Conservation (phyloP, 1,140 invertebrate species). For the Drosophila setifemur region DNA sequence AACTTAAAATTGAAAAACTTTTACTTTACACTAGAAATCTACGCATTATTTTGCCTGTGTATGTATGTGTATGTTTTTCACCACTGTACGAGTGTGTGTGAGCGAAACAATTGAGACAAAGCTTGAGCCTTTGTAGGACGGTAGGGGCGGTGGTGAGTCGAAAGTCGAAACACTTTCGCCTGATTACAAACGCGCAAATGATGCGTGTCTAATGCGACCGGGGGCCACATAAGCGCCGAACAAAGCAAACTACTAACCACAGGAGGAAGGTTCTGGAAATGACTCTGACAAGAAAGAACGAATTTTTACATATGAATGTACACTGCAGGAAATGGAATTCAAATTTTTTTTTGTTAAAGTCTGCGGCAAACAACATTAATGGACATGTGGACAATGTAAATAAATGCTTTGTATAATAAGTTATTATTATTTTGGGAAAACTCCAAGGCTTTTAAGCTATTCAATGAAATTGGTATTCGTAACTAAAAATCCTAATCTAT, state of each 20-base stretch:
- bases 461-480: too few species aligned
- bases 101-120: constrained; percentile 56
- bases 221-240: constrained; percentile 17
- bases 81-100: neutral
- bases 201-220: constrained; percentile 76
- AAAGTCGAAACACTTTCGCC: constrained; percentile 75
- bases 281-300: constrained; percentile 10
- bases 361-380: neutral
- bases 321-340: neutral
- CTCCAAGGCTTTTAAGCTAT: too few species aligned
- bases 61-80: constrained; percentile 11
- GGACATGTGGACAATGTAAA: too few species aligned
- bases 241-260: constrained; percentile 41
- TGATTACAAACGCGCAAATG: constrained; percentile 80
- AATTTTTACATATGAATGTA: constrained; percentile 41
- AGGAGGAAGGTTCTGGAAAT: constrained; percentile 6
- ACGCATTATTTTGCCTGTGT: constrained; percentile 18
- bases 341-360: neutral
- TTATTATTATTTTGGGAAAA: too few species aligned
- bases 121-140: too few species aligned
- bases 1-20: constrained; percentile 80
- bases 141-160: constrained; percentile 11
- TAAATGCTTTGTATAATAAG: too few species aligned
- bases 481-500: too few species aligned
- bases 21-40: constrained; percentile 70